A percentile compares a stretch with the other conserved stretches of the same genome.
phyloP scores from a whole-genome alignment of 2,888 invertebrate genomes.

The Pyrrhia umbra region DNA sequence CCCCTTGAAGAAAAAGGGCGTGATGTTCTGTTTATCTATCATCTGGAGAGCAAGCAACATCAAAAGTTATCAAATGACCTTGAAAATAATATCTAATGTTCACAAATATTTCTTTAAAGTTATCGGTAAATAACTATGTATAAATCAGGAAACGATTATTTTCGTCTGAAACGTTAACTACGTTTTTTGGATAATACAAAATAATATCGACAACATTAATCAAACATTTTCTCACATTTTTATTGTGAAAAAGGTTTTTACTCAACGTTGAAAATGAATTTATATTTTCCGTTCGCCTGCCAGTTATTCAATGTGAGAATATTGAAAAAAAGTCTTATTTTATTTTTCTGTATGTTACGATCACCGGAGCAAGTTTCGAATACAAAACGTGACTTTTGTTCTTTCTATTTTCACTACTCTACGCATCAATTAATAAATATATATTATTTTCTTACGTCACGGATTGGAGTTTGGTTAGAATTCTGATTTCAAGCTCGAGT shows the following conservation, averaged over 20 bases:
- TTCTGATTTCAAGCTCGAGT: too few relatives aligned
- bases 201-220: constrained; percentile 15
- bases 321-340: neutral
- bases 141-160: constrained; percentile 16
- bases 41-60: too few relatives aligned
- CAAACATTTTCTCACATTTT: constrained; percentile 16
- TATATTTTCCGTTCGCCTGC: constrained; percentile 21
- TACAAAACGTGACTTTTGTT: too few relatives aligned
- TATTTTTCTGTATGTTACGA: neutral
- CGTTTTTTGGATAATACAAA: constrained; percentile 1
- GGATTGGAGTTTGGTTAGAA: too few relatives aligned
- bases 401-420: too few relatives aligned
- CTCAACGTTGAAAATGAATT: constrained; percentile 26
- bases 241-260: constrained; percentile 20
- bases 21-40: too few relatives aligned
- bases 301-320: constrained; percentile 5
- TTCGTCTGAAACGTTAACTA: constrained; percentile 8
- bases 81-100: too few relatives aligned
- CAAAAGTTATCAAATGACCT: too few relatives aligned
- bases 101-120: too few relatives aligned
- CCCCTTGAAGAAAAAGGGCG: too few relatives aligned
- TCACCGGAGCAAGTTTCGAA: neutral
- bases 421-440: too few relatives aligned
- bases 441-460: too few relatives aligned
- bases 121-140: neutral